Evolutionary conservation across 2,797 vertebrate species (phyloP).

Genomic region (Diglossa cyanea): DNA sequence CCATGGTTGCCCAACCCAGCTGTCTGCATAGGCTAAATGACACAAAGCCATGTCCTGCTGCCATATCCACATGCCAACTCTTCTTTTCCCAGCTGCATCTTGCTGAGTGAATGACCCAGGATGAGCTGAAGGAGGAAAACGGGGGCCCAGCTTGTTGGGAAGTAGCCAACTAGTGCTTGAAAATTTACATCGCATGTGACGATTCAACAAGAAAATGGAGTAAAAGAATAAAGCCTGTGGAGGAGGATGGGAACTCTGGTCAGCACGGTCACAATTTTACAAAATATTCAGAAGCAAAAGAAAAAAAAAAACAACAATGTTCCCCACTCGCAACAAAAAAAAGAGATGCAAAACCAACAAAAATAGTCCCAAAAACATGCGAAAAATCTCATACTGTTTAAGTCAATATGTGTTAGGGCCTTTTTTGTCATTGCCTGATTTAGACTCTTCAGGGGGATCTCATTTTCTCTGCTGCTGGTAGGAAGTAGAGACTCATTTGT

Average conservation of each 20-base stretch:
- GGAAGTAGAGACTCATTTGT: conserved; percentile 53
- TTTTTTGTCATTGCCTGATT: conserved; percentile 35
- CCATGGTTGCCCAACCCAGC: accelerated
- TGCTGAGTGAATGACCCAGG: background rate
- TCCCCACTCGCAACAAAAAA: background rate
- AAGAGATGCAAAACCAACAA: background rate
- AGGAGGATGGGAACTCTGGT: background rate
- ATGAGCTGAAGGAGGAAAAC: background rate
- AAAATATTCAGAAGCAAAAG: background rate
- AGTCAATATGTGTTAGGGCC: background rate
- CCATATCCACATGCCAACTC: background rate
- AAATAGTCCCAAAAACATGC: background rate
- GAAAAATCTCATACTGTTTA: background rate
- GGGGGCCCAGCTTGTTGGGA: background rate
- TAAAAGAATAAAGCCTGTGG: background rate
- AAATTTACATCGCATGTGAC: accelerated
- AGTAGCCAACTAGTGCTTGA: background rate
- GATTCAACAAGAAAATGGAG: background rate
- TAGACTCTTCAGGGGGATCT: conserved; percentile 21
- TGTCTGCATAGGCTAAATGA: background rate
- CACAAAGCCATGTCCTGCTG: background rate
- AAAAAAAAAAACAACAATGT: background rate
- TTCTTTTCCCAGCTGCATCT: background rate
- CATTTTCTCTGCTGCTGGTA: conserved; percentile 28
- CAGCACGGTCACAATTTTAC: background rate